Conservation (phyloP, 1,140 invertebrate species). For the Dendrolimus punctatus region DNA sequence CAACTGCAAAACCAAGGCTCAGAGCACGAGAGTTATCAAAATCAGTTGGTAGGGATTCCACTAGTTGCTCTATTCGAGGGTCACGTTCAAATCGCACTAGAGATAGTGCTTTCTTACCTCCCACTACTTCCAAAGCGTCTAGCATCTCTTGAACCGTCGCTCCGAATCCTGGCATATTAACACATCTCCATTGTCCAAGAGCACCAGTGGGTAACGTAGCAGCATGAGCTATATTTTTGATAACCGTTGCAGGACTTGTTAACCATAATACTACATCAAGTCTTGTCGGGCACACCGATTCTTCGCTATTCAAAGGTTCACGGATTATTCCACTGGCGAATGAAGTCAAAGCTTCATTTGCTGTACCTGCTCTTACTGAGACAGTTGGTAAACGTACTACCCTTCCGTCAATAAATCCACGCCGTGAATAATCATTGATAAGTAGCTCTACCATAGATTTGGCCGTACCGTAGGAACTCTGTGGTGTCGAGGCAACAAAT, state of each 20-base stretch:
- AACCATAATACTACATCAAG: slow-evolving; percentile 35
- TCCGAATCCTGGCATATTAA: slow-evolving; percentile 11
- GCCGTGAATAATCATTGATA: slow-evolving; percentile 44
- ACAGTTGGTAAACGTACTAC: slow-evolving; percentile 48
- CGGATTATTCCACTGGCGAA: slow-evolving; percentile 51
- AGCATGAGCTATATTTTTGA: slow-evolving; percentile 13
- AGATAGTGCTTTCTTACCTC: slow-evolving; percentile 9
- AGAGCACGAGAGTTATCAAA: slow-evolving; percentile 11
- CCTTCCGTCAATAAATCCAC: slow-evolving; percentile 38
- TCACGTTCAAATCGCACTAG: slow-evolving; percentile 10
- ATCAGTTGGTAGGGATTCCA: slow-evolving; percentile 8
- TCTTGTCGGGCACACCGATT: slow-evolving; percentile 32
- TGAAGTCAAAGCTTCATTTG: slow-evolving; percentile 49
- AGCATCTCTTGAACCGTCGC: slow-evolving; percentile 13
- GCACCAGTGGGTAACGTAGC: slow-evolving; percentile 6
- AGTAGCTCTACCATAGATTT: slow-evolving; percentile 56
- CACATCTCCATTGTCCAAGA: slow-evolving; percentile 10
- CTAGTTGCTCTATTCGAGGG: slow-evolving; percentile 6
- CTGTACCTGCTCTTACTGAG: slow-evolving; percentile 34
- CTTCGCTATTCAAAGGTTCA: slow-evolving; percentile 41
- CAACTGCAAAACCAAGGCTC: slow-evolving; percentile 12
- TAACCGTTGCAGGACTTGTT: slow-evolving; percentile 27
- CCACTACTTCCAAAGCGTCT: slow-evolving; percentile 6
- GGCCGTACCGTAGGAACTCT: slow-evolving; percentile 46
- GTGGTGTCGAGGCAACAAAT: slow-evolving; percentile 32